These are phyloP conservation scores for Drosophila longiperda DNA, from an alignment of 2,888 invertebrate genomes.

Conservation along the genomic window DNA sequence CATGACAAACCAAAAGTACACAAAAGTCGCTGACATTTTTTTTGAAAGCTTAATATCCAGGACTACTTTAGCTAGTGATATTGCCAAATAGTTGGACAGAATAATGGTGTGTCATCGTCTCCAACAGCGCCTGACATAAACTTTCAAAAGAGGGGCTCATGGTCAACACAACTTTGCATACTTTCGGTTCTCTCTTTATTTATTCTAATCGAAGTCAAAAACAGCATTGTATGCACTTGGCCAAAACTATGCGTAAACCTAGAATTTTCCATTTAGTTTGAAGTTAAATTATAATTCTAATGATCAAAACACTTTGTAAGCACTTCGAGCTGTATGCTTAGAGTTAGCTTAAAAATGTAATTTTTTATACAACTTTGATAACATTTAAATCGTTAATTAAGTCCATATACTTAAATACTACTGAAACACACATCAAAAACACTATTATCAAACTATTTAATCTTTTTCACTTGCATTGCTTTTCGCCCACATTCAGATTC, in stretches of 20 bases:
- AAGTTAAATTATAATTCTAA: conserved; percentile 22
- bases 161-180: conserved; percentile 74
- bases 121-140: conserved; percentile 54
- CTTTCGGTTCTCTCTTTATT: conserved; percentile 56
- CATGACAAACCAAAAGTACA: conserved; percentile 73
- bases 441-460: conserved; percentile 24
- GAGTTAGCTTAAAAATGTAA: conserved; percentile 19
- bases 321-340: conserved; percentile 28
- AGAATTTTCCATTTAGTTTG: conserved; percentile 7
- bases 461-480: conserved; percentile 19
- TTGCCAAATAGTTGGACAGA: conserved; percentile 27
- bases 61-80: conserved; percentile 27
- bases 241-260: conserved; percentile 1
- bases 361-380: conserved; percentile 16
- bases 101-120: conserved; percentile 32
- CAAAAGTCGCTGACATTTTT: conserved; percentile 63
- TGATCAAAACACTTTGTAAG: conserved; percentile 62
- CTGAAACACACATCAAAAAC: conserved; percentile 42
- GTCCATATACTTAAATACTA: conserved; percentile 16
- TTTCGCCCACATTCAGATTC: background rate
- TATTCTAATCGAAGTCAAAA: conserved; percentile 19
- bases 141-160: conserved; percentile 82
- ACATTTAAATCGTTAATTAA: background rate
- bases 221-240: conserved; percentile 49
- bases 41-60: conserved; percentile 71